Evolutionary conservation across 2,113 vertebrate genomes (phyloP).

Genomic region (Cephalophus harveyi): DNA sequence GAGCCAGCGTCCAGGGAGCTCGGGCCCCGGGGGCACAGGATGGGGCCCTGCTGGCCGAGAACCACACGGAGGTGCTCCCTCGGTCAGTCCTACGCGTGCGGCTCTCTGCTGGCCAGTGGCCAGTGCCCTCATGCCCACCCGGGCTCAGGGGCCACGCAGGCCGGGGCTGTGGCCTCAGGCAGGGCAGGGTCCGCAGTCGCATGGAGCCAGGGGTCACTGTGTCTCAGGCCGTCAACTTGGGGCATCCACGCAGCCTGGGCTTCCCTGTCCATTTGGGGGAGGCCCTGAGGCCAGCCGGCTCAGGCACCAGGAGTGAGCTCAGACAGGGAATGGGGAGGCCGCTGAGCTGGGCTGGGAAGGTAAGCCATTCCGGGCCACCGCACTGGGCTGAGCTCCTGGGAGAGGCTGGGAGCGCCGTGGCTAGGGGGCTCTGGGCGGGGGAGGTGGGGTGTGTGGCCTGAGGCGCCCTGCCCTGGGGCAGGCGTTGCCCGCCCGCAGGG

Average conservation of each 20-base stretch:
- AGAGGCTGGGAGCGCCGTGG: fast-evolving
- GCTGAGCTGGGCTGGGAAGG: fast-evolving
- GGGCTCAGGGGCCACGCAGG: fast-evolving
- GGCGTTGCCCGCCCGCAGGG: fast-evolving
- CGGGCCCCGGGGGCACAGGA: not conserved
- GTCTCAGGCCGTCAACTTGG: fast-evolving
- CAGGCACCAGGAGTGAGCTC: fast-evolving
- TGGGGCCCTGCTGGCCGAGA: not conserved
- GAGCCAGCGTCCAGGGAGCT: not conserved
- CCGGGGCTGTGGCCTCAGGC: not conserved
- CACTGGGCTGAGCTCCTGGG: not conserved
- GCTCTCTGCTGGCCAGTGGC: not conserved
- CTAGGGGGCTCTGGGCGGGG: not conserved
- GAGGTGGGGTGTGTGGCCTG: not conserved
- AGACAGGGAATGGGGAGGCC: not conserved
- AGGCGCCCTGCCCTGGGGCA: not conserved
- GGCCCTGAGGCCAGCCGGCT: not conserved
- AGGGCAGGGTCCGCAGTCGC: not conserved
- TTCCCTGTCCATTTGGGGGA: not conserved
- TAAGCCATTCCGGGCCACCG: not conserved
- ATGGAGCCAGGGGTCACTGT: fast-evolving
- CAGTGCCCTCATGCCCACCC: not conserved
- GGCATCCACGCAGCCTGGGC: fast-evolving
- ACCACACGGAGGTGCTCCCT: not conserved
- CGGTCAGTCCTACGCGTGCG: not conserved